phyloP scores from a whole-genome alignment of 1,140 invertebrate species.

The Wiebesia pumilae region DNA sequence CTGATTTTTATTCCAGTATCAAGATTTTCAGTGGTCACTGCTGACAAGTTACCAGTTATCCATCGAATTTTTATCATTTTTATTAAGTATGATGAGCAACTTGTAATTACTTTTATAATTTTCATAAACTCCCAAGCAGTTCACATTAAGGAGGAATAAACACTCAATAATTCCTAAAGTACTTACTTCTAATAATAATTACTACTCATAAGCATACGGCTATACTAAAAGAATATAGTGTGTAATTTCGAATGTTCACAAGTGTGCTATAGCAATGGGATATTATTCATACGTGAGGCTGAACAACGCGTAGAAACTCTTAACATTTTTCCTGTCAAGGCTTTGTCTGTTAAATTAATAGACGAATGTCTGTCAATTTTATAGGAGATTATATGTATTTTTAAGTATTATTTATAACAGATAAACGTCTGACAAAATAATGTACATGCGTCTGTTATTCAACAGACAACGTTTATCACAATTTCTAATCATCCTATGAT shows the following conservation, averaged over 20 bases:
- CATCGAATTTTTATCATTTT: neutral
- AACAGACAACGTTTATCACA: neutral
- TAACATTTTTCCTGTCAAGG: neutral
- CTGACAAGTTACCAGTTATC: neutral
- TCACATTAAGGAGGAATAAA: neutral
- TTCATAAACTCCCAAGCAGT: neutral
- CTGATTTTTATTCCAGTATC: neutral
- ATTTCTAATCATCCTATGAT: neutral
- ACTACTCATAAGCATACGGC: neutral
- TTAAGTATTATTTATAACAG: neutral
- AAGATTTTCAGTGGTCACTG: neutral
- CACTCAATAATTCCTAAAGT: conserved; percentile 6
- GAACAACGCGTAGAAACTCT: neutral
- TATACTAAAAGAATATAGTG: neutral
- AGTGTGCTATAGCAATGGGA: neutral
- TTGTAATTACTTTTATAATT: neutral
- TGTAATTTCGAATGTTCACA: neutral
- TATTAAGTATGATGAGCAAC: neutral
- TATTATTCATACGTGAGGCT: neutral
- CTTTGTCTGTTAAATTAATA: neutral
- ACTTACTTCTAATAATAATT: conserved; percentile 29
- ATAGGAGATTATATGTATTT: neutral
- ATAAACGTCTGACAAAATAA: neutral
- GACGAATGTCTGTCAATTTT: neutral
- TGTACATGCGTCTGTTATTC: neutral